phyloP scores from a whole-genome alignment of 2,113 vertebrate genomes.

The Zeus faber region DNA sequence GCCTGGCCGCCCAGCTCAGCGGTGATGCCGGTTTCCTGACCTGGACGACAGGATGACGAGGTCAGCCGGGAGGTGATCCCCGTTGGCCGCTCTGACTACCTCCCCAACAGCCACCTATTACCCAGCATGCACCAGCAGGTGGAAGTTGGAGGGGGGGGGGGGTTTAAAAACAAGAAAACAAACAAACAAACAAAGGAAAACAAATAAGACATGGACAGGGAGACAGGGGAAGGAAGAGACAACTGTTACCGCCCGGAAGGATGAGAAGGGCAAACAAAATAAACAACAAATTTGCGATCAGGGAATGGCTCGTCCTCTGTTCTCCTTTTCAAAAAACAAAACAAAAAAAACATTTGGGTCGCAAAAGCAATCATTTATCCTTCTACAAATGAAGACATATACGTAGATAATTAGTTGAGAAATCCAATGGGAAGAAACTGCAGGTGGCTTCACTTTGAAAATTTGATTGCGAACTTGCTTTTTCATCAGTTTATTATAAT shows the following conservation, averaged over 20 bases:
- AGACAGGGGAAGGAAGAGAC: too few species aligned
- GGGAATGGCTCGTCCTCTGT: constrained; percentile 41
- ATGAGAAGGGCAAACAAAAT: constrained; percentile 67
- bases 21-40: constrained; percentile 82
- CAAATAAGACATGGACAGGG: too few species aligned
- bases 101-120: constrained; percentile 96
- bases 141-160: constrained; percentile 32
- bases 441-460: too few species aligned
- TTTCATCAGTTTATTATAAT: too few species aligned
- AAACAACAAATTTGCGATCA: constrained; percentile 77
- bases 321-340: constrained; percentile 79
- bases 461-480: too few species aligned
- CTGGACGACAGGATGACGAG: constrained; percentile 99
- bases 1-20: constrained; percentile 56
- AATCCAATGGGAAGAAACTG: too few species aligned
- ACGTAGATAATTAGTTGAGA: too few species aligned
- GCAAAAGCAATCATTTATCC: too few species aligned
- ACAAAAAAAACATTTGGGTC: constrained; percentile 86
- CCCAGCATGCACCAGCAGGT: constrained; percentile 82
- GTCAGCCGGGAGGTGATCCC: constrained; percentile 98
- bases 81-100: constrained; percentile 97
- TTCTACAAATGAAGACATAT: too few species aligned
- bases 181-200: too few species aligned
- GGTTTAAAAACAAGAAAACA: too few species aligned
- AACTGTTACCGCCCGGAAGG: constrained; percentile 78